phyloP scores from a whole-genome alignment of 2,113 vertebrate genomes.

The Dromaius novaehollandiae region DNA sequence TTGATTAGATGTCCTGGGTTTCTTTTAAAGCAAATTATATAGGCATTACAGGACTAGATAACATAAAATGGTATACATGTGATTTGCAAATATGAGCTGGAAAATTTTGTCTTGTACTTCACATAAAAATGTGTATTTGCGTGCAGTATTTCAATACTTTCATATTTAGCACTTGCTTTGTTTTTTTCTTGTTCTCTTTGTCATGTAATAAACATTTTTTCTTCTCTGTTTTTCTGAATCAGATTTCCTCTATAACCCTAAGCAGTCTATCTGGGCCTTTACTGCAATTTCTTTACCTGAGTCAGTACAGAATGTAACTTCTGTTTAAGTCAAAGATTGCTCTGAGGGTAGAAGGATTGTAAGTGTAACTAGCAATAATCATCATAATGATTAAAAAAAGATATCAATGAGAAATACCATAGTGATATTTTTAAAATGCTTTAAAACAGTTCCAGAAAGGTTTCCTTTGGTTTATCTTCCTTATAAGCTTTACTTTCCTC shows the following conservation, averaged over 20 bases:
- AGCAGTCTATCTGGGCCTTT: slow-evolving; percentile 78
- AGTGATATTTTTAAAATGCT: neutral
- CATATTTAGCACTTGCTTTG: neutral
- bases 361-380: slow-evolving; percentile 76
- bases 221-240: slow-evolving; percentile 77
- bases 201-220: slow-evolving; percentile 55
- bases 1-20: neutral
- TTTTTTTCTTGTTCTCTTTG: slow-evolving; percentile 17
- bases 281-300: slow-evolving; percentile 80
- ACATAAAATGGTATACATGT: neutral
- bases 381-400: neutral
- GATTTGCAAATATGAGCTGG: neutral
- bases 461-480: slow-evolving; percentile 29
- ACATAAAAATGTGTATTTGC: neutral
- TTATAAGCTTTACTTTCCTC: neutral
- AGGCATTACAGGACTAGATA: neutral
- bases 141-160: neutral
- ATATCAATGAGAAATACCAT: neutral
- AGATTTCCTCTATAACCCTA: slow-evolving; percentile 79
- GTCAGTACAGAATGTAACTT: slow-evolving; percentile 79
- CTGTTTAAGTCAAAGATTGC: slow-evolving; percentile 70
- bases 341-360: slow-evolving; percentile 57
- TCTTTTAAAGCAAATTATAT: neutral
- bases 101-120: neutral
- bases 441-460: neutral